A percentile compares a stretch with the other conserved stretches of the same genome.
Conservation (phyloP, 2,888 invertebrate species). For the Apamea crenata region DNA sequence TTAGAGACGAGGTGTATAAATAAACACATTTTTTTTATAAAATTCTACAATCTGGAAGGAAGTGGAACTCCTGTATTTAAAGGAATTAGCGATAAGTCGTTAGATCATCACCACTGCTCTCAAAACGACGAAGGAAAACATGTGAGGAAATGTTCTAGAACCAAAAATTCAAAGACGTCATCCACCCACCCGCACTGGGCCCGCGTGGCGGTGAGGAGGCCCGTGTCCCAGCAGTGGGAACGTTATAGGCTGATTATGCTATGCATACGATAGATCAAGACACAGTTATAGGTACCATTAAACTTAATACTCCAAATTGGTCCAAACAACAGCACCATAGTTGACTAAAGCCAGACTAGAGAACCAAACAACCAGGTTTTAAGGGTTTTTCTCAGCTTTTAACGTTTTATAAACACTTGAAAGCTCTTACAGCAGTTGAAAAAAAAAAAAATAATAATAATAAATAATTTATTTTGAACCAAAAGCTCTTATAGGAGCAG, state of each 20-base stretch:
- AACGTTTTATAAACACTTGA: not conserved
- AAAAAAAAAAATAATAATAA: no score
- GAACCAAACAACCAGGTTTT: not conserved
- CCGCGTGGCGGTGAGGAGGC: not conserved
- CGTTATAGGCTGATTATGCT: not conserved
- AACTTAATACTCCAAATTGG: not conserved
- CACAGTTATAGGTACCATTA: not conserved
- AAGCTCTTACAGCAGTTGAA: not conserved
- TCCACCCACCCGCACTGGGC: no score
- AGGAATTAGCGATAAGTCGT: not conserved
- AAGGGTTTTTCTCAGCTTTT: not conserved
- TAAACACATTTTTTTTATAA: not conserved
- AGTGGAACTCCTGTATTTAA: not conserved
- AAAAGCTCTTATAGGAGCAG: not conserved
- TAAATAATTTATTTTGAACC: no score
- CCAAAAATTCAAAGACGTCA: not conserved
- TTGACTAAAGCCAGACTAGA: not conserved
- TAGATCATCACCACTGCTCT: not conserved
- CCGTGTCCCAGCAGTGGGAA: not conserved
- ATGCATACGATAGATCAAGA: not conserved
- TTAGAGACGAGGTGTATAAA: slow-evolving; percentile 9
- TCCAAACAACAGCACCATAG: not conserved
- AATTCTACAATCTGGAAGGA: not conserved
- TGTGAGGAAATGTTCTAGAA: not conserved
- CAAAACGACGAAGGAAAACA: not conserved